Base-by-base conservation (phyloP, 2,888 invertebrate species). In the Amphipyra berbera region DNA sequence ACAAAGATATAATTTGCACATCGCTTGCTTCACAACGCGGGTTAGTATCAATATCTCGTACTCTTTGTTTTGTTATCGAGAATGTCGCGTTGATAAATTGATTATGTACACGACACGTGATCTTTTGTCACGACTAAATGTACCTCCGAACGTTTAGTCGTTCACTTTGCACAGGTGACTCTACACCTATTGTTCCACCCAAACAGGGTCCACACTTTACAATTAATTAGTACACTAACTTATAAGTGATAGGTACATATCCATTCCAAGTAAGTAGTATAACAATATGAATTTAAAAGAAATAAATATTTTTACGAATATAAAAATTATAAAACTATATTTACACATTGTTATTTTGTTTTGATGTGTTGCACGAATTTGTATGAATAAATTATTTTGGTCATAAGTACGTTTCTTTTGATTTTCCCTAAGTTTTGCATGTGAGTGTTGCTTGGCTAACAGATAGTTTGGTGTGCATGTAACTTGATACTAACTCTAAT, bases 331-430 rank as follows among this genome's bases (percentile, higher is more conserved):
- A 38, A 71, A 75, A 72, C 61, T 72, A 65, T 81, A 61, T 68
- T 65, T 76, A 73, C 62, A 74, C 63, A 61, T 61, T 64, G 69
- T 79, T 77, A 57, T 66, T 73, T 61, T 73, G 68, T 69, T 68
- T 75, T 66, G 54, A 69, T 78, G 71, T 79, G 70, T 62, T 58
- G 67, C 63, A 68, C 60, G 67, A 54, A 58, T 67, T 70, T 79
- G 54, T 57, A 74, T 72, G 59, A 83, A 83, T 75, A 79, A 82
- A 85, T 86, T 82, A 79, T 88, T 85, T 81, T 84, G 83, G 79
- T 84, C 79, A 86, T 63, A 67, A n/a, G n/a, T n/a, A n/a, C 55
- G 85, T 85, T 86, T 87, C 73, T 80, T 82, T 88, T 87, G 83
- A 74, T 79, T 78, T 85, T 78, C 75, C 76, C 84, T 78, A 78